Base-by-base conservation (phyloP, 2,888 invertebrate species). In the Hemaris fuciformis region DNA sequence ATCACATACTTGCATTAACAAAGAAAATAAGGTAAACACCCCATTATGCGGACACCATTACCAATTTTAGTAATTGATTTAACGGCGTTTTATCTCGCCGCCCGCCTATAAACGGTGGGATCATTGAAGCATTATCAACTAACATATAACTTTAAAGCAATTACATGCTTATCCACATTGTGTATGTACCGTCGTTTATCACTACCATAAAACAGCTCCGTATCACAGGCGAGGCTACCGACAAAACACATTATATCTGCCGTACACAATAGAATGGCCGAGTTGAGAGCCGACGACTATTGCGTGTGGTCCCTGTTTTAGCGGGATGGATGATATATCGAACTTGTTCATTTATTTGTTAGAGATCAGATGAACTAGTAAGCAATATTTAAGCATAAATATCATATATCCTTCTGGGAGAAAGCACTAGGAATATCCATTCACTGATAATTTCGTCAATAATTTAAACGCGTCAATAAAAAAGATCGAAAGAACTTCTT, bases 171-270 rank as follows among this genome's bases (percentile, higher is more conserved):
- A 61, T 61, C 61, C 57, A 45, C 57, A 61, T 57, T 61, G 61
- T 61, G 61, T 61, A 15, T 59, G 60, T n/a, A n/a, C n/a, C n/a
- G 75, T 73, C 74, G 84, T 85, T 89, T 87, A 87, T 88, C 86
- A 77, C 66, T 76, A 81, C 81, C 84, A 80, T 85, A 86, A 87
- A 86, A 66, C 82, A 80, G 75, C 71, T 73, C 79, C 74, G 80
- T 88, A 89, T 89, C 88, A 80, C 77, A 73, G 71, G 61, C 72
- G 71, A 70, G 76, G 81, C 82, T 87, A 85, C 88, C 85, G 85
- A 86, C 89, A 87, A 88, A 89, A 88, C 90, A 89, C 84, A 87
- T 88, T 89, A 88, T 88, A 88, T 87, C 86, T 82, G 71, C 76
- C 75, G 82, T 83, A 88, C 86, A 91, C 91, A 90, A 90, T 90